Evolutionary conservation across 2,797 vertebrate genomes (phyloP).

Genomic region (Meriones psammophilus): DNA sequence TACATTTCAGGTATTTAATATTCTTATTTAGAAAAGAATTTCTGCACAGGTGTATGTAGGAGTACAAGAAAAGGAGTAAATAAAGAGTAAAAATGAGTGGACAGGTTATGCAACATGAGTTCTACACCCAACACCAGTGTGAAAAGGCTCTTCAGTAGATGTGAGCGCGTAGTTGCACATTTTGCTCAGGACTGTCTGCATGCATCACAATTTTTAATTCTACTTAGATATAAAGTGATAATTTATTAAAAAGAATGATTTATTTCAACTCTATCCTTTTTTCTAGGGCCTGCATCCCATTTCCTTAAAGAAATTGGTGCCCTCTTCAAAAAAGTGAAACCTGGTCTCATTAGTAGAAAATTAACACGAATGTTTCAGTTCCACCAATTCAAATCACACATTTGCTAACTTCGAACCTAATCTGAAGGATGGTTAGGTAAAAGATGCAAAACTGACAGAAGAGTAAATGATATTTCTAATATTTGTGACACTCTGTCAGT

Average conservation of each 20-base stretch:
- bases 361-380: neutral
- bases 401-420: neutral
- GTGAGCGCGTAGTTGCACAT: neutral
- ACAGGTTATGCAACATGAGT: neutral
- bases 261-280: neutral
- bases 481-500: neutral
- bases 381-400: neutral
- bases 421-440: neutral
- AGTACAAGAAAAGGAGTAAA: neutral
- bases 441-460: neutral
- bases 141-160: neutral
- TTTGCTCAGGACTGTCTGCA: no score
- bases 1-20: neutral
- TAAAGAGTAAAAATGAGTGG: no score
- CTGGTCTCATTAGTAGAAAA: neutral
- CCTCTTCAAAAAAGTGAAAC: neutral
- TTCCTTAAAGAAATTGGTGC: neutral
- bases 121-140: neutral
- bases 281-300: neutral
- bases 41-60: neutral
- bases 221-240: neutral
- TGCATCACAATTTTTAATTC: neutral
- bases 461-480: neutral
- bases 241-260: neutral
- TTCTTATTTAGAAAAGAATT: neutral